Conservation (phyloP, 2,113 vertebrate genomes). For the Eolophus roseicapilla region DNA sequence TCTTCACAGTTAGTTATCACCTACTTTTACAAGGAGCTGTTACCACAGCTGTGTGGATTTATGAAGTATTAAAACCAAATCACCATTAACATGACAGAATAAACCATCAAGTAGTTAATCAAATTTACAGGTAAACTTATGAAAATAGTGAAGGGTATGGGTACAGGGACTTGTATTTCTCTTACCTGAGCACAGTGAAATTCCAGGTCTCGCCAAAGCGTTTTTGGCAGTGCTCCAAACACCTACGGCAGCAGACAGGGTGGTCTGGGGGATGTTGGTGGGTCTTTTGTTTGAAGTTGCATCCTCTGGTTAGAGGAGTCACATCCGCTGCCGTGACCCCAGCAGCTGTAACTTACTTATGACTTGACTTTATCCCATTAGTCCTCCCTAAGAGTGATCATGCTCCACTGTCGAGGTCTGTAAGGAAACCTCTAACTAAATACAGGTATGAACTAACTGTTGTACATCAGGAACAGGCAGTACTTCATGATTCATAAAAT, state of each 20-base stretch:
- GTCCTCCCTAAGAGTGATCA: background rate
- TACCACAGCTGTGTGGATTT: background rate
- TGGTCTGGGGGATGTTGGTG: background rate
- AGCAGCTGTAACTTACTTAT: background rate
- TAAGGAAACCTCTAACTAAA: background rate
- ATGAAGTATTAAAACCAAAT: background rate
- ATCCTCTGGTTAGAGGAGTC: background rate
- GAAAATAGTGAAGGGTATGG: background rate
- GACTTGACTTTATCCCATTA: background rate
- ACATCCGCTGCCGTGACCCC: too few species aligned
- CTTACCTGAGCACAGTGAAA: background rate
- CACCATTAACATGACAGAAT: background rate
- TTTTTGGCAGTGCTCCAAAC: background rate
- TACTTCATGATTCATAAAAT: background rate
- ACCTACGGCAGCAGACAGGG: rapidly evolving
- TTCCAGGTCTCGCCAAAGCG: background rate
- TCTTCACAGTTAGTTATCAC: background rate
- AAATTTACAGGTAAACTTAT: background rate
- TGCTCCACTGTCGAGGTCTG: background rate
- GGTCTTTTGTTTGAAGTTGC: background rate
- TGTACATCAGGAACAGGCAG: background rate
- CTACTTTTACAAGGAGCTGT: background rate
- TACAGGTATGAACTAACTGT: background rate
- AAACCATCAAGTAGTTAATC: background rate
- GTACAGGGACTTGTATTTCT: background rate